Evolutionary conservation across 1,140 invertebrate genomes (phyloP).

Genomic region (Teleopsis dalmanni): DNA sequence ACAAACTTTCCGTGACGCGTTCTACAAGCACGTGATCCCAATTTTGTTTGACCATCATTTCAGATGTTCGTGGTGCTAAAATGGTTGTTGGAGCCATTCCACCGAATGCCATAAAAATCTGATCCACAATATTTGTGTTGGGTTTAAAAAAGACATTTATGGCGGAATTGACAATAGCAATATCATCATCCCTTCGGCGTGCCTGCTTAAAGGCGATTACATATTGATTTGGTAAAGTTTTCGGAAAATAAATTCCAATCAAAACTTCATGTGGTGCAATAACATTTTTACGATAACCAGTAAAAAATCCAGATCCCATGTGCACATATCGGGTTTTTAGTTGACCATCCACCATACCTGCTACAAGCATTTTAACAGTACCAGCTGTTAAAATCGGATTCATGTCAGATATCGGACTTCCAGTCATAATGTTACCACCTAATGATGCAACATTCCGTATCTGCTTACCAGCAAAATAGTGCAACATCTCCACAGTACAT

Average conservation of each 20-base stretch:
- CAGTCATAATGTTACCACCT: slow-evolving; percentile 90
- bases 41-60: slow-evolving; percentile 53
- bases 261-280: slow-evolving; percentile 72
- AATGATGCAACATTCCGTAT: slow-evolving; percentile 76
- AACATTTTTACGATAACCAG: slow-evolving; percentile 74
- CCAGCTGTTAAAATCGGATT: slow-evolving; percentile 86
- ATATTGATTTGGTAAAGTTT: slow-evolving; percentile 60
- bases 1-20: slow-evolving; percentile 54
- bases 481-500: slow-evolving; percentile 75
- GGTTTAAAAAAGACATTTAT: slow-evolving; percentile 59
- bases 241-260: slow-evolving; percentile 60
- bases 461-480: slow-evolving; percentile 92
- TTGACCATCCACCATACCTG: slow-evolving; percentile 49
- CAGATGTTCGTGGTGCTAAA: slow-evolving; percentile 61
- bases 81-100: slow-evolving; percentile 88
- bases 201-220: slow-evolving; percentile 90
- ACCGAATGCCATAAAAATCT: slow-evolving; percentile 68
- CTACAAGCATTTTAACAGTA: slow-evolving; percentile 50
- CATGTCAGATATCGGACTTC: slow-evolving; percentile 92
- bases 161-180: slow-evolving; percentile 87
- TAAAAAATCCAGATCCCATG: slow-evolving; percentile 82
- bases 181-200: slow-evolving; percentile 85
- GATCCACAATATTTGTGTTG: slow-evolving; percentile 51
- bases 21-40: slow-evolving; percentile 71
- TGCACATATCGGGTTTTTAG: slow-evolving; percentile 54